Base-by-base conservation (phyloP, 2,888 invertebrate species). In the Caenorhabditis zanzibari region DNA sequence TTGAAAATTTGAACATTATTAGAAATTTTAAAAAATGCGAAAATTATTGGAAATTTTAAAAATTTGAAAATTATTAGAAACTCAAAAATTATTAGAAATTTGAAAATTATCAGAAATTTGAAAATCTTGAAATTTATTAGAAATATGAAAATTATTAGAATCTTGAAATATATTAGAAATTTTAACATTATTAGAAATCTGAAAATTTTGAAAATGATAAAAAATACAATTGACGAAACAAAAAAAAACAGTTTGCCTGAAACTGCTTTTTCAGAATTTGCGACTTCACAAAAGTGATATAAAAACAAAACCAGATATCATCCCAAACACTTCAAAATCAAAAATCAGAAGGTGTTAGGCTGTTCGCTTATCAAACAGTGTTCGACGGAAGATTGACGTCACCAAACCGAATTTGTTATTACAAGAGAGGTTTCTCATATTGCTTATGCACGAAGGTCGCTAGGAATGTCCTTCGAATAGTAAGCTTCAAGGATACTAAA, bases 361-460 rank as follows among this genome's bases (percentile, higher is more conserved):
- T n/a, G 16, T 32, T 35, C 63, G 14, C 52, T 26, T 63, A 35
- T 35, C 63, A 63, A 49, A 41, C 38, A 24, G 28, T 47, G 44
- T 59, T 59, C 69, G n/a, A n/a, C n/a, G 44, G 19, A 24, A 28
- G 9, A 44, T 58, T 28, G 41, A 71, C 69, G 69, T 71, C 69
- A 58, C 9, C 10, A 26, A n/a, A 4, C n/a, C 2, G 16, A 44
- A 56, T 14, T 14, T 71, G 26, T 49, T 56, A 58, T 71, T 26
- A 35, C 22, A 38, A 66, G 41, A 52, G 52, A 66, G 49, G 49
- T 32, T 64, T 64, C 38, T 69, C 24, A 22, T 52, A 52, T 52
- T 52, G 19, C 52, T 52, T 52, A 26, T 28, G 63, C 28, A 16
- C 24, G n/a, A 58, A 58, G 58, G 58, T 28, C n/a, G 16, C 4